Conservation (phyloP, 2,888 invertebrate genomes). For the Nemurella pictetii region DNA sequence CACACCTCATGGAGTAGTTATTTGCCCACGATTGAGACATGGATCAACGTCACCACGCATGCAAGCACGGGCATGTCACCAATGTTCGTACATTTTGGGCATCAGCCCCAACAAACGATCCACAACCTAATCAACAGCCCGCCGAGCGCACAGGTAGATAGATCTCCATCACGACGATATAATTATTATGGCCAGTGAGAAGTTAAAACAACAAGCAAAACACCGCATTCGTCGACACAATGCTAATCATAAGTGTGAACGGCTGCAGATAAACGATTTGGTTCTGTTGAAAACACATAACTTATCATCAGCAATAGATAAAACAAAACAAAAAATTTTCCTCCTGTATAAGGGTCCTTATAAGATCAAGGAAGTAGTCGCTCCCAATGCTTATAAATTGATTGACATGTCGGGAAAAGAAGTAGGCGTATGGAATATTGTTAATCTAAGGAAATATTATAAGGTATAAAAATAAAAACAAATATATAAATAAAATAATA, state of each 20-base stretch:
- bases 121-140: neutral
- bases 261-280: neutral
- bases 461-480: neutral
- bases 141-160: no score
- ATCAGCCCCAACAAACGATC: neutral
- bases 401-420: neutral
- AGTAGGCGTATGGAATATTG: neutral
- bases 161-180: no score
- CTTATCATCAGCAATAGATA: neutral
- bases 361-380: neutral
- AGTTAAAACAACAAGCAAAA: neutral
- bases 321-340: neutral
- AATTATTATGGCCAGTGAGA: neutral
- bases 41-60: constrained; percentile 39
- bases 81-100: constrained; percentile 1
- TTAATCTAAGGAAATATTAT: neutral
- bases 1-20: constrained; percentile 42
- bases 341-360: neutral
- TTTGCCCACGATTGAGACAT: constrained; percentile 29
- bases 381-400: neutral
- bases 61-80: constrained; percentile 41
- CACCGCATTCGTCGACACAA: neutral
- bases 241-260: neutral
- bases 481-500: neutral
- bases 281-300: neutral